A percentile compares a stretch with the other conserved stretches of the same genome.
phyloP scores from a whole-genome alignment of 2,113 vertebrate species.

The Microtus richardsoni region DNA sequence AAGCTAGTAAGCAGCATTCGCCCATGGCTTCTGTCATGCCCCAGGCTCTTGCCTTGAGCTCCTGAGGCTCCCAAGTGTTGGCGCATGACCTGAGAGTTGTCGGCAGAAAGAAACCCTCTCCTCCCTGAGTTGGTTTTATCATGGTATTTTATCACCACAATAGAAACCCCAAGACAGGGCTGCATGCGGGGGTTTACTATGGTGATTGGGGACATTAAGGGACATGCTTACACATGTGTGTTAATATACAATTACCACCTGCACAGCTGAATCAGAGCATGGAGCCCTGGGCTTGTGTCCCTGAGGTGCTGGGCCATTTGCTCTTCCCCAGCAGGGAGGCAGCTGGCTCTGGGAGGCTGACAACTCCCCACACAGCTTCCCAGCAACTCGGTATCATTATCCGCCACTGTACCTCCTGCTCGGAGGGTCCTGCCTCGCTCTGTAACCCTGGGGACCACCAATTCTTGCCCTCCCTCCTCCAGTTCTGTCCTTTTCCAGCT shows the following conservation, averaged over 20 bases:
- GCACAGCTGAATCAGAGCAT: too few relatives aligned
- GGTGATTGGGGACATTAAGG: background rate
- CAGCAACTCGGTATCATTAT: background rate
- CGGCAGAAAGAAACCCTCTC: background rate
- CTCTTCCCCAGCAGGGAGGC: too few relatives aligned
- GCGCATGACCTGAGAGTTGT: background rate
- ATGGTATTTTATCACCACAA: background rate
- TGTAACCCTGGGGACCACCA: too few relatives aligned
- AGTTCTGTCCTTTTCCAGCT: background rate
- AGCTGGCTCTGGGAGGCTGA: background rate
- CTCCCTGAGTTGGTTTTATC: background rate
- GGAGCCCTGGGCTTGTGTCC: too few relatives aligned
- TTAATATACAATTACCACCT: background rate
- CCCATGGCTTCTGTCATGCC: too few relatives aligned
- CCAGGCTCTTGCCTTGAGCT: background rate
- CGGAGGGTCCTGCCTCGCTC: background rate
- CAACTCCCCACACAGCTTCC: background rate
- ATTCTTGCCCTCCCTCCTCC: too few relatives aligned
- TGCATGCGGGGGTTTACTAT: background rate
- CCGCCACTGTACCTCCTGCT: background rate
- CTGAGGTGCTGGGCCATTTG: background rate
- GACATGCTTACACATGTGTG: background rate
- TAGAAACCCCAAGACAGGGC: background rate
- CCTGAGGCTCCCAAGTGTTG: background rate
- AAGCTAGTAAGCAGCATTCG: background rate